Evolutionary conservation across 2,888 invertebrate genomes (phyloP).

Genomic region (Molorchus minor): DNA sequence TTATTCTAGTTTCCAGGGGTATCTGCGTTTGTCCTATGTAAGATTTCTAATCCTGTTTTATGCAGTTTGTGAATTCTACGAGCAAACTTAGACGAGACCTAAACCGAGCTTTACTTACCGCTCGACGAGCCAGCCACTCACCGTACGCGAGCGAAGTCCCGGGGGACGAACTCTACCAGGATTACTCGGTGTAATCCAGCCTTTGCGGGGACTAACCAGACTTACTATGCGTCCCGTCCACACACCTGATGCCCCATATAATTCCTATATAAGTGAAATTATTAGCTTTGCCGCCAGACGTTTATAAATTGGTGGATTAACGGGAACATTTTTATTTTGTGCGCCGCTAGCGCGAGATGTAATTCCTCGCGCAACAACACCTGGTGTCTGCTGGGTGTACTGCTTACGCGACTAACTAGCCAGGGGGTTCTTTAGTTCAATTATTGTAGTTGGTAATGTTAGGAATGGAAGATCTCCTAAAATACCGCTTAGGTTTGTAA

Average conservation of each 20-base stretch:
- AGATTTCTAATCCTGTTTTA: too few relatives aligned
- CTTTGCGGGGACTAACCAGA: conserved; percentile 42
- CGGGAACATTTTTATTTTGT: conserved; percentile 22
- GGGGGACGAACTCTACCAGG: conserved; percentile 39
- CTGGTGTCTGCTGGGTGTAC: conserved; percentile 17
- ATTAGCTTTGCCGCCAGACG: conserved; percentile 36
- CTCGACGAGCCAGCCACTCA: not conserved
- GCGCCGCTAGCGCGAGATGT: conserved; percentile 4
- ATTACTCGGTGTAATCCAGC: conserved; percentile 42
- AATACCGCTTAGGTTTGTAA: too few relatives aligned
- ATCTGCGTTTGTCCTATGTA: too few relatives aligned
- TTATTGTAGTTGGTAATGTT: too few relatives aligned
- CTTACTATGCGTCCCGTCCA: conserved; percentile 34
- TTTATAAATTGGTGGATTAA: conserved; percentile 38
- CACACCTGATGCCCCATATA: conserved; percentile 42
- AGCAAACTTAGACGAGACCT: conserved; percentile 4
- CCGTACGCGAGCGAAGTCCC: conserved; percentile 30
- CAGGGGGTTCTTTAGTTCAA: too few relatives aligned
- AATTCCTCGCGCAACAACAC: conserved; percentile 11
- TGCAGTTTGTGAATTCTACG: conserved; percentile 2
- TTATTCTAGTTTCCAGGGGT: too few relatives aligned
- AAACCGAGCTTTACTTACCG: conserved; percentile 1
- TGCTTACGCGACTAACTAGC: conserved; percentile 5
- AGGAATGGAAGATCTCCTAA: too few relatives aligned
- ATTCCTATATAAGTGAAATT: conserved; percentile 42